Evolutionary conservation across 2,797 vertebrate genomes (phyloP), one percentile per base, ranked within the genome.

Genomic region (Acanthopagrus latus): DNA sequence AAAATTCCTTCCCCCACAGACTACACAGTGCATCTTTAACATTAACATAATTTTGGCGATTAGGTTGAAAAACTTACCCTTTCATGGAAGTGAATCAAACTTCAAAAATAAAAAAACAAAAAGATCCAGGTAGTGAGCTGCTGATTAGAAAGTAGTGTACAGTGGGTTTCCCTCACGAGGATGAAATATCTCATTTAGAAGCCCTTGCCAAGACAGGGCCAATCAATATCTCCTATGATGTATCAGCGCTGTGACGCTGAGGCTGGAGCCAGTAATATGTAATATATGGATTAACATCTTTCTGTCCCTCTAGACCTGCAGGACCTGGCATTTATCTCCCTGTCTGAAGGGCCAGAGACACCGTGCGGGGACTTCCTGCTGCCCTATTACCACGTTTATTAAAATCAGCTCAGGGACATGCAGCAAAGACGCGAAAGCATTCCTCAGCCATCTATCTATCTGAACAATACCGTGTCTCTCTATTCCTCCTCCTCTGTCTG

Each of bases 211-310:
- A 80, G 71, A 82, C 67, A 57, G 41, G 78, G 60, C 83, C 80
- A 84, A 91, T 94, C 92, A 88, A 93, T 94, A 81, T 69, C 64
- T 78, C 65, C 82, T 69, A 86, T 90, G 92, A 91, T 92, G 76
- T 89, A 91, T 89, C 77, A 82, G 87, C 21, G 3, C 76, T 81
- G 71, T 84, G 84, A 82, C 6, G 16, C 74, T 41, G 68, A 65
- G 56, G 60, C 85, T 69, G 78, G 75, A 74, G 74, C 20, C 58
- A 84, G 78, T 81, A 78, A 92, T 74, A 74, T 90, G 82, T 89
- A 91, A 91, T 84, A 71, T 88, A 91, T 85, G 88, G 87, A 95
- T 95, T 93, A 92, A 91, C 91, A 92, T 92, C 88, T 89, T 75
- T 82, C 76, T 62, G 68, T 82, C 83, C 81, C 86, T 12, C 18